Evolutionary conservation across 2,113 vertebrate species (phyloP), one percentile per base, ranked within the genome.

Genomic region (Lagopus leucura): DNA sequence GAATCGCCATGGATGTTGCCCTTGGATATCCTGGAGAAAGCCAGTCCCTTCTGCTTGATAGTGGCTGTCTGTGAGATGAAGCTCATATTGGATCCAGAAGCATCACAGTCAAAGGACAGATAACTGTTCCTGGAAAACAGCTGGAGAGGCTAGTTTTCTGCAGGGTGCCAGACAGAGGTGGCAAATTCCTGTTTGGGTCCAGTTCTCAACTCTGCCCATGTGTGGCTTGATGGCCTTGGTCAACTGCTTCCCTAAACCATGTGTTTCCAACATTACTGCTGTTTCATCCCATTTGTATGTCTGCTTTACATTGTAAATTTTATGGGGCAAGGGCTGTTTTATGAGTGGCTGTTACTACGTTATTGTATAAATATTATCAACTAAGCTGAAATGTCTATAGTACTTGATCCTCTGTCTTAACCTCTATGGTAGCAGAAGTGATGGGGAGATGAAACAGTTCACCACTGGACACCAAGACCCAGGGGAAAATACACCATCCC

Each of bases 231-330:
- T 38, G 76, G 50, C 54, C 82, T 87, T 92, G 50, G 88, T 86
- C 88, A 82, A 85, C 82, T 64, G 57, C 36, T 91, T 88, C 75
- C 22, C 43, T 52, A 5, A 14, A 81, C 85, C 76, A 22, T 45
- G 78, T 77, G 72, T 90, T 89, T 88, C 72, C 87, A 77, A 54
- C 40, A 4, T 83, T 90, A 52, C 67, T 96, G 90, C 82, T 80
- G 36, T 66, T 93, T 89, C 82, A 38, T 80, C 89, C 45, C 42
- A 4, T 92, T 95, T 88, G 92, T 92, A 73, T 61, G 94, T 95
- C 89, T 96, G 94, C 74, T 92, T 96, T 95, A 83, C 71, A 50
- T 19, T 93, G 85, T 93, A 96, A 92, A 91, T 92, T 96, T 89
- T 93, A 93, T 86, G 82, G 91, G 50, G 79, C 79, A 94, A 72